phyloP scores from a whole-genome alignment of 2,888 invertebrate species.

The Zygaena filipendulae region DNA sequence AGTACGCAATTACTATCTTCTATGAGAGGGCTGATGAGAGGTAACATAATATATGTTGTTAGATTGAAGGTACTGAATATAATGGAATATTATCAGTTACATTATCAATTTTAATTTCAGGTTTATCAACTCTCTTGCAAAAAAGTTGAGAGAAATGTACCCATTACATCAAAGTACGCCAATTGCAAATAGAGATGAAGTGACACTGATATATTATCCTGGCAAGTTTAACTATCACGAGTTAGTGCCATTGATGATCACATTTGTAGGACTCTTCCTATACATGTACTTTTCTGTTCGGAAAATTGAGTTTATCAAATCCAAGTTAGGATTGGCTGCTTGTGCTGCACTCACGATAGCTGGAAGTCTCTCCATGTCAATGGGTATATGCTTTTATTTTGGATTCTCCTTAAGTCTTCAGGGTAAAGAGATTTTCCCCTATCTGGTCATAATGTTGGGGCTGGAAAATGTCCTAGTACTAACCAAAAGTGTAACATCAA shows the following conservation, averaged over 20 bases:
- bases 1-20: conserved; percentile 91
- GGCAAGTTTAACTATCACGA: conserved; percentile 88
- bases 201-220: conserved; percentile 83
- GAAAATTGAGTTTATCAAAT: conserved; percentile 93
- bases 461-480: conserved; percentile 92
- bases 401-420: conserved; percentile 84
- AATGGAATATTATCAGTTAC: too few species aligned
- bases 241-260: conserved; percentile 84
- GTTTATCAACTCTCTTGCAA: conserved; percentile 78
- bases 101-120: conserved; percentile 69
- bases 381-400: conserved; percentile 89
- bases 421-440: conserved; percentile 94
- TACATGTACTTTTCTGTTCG: conserved; percentile 96
- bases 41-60: conserved; percentile 50
- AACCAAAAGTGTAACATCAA: conserved; percentile 93
- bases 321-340: conserved; percentile 86
- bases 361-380: conserved; percentile 91
- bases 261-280: conserved; percentile 87
- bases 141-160: conserved; percentile 76
- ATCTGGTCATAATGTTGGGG: conserved; percentile 93
- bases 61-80: too few species aligned
- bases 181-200: conserved; percentile 48
- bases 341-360: conserved; percentile 89
- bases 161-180: conserved; percentile 73
- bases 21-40: conserved; percentile 81